These are phyloP conservation scores for Harpagoxenus sublaevis DNA, from an alignment of 2,888 invertebrate genomes.

Conservation along the genomic window DNA sequence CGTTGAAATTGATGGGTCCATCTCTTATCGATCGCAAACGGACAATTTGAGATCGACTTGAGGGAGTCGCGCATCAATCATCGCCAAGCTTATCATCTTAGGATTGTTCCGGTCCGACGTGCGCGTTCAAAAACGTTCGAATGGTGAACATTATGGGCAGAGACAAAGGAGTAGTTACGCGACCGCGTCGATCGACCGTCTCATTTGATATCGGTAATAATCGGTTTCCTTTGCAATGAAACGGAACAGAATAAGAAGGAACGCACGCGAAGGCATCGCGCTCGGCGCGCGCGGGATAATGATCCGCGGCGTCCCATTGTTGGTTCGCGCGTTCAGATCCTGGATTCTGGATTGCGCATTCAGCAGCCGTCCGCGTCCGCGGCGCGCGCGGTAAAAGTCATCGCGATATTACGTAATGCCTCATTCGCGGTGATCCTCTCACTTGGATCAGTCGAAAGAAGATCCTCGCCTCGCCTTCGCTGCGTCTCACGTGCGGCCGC, in stretches of 20 bases:
- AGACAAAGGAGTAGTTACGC: neutral
- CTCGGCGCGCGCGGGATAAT: constrained; percentile 58
- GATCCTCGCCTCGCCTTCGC: constrained; percentile 49
- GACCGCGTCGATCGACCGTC: neutral
- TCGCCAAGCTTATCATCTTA: neutral
- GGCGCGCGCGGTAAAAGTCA: constrained; percentile 74
- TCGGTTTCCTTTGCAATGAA: neutral
- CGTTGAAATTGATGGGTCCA: neutral
- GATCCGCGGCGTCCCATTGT: constrained; percentile 65
- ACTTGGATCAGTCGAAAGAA: constrained; percentile 59
- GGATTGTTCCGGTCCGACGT: neutral
- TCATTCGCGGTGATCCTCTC: constrained; percentile 65
- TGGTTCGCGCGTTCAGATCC: constrained; percentile 58
- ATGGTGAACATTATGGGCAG: neutral
- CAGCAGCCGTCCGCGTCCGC: constrained; percentile 61
- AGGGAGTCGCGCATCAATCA: constrained; percentile 11
- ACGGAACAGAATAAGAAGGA: neutral
- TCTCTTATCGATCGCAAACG: neutral
- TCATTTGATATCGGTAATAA: neutral
- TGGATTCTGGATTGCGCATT: constrained; percentile 52
- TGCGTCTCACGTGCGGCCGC: neutral
- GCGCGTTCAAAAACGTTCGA: neutral
- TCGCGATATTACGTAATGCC: constrained; percentile 75
- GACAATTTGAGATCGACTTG: neutral
- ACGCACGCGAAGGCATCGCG: neutral